Conservation (phyloP, 2,888 invertebrate species). For the Autographa gamma region DNA sequence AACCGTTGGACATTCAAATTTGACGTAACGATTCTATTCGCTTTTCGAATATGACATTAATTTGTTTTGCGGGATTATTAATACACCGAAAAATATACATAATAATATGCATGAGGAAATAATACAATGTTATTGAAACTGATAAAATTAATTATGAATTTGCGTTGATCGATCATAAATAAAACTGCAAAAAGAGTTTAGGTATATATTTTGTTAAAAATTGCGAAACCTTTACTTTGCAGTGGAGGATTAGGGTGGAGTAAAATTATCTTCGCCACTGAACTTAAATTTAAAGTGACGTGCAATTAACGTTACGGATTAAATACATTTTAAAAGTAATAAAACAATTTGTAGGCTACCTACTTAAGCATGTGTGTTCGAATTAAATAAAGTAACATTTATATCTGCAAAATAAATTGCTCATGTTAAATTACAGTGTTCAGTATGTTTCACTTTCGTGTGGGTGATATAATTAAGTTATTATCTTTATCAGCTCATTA, state of each 20-base stretch:
- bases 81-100: neutral
- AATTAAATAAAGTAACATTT: neutral
- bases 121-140: neutral
- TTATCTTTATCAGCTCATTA: constrained; percentile 38
- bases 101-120: neutral
- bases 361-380: neutral
- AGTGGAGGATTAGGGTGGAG: neutral
- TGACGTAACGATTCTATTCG: constrained; percentile 48
- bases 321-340: neutral
- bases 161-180: neutral
- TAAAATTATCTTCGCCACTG: neutral
- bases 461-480: constrained; percentile 41
- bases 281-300: neutral
- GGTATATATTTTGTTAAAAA: neutral
- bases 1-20: constrained; percentile 69
- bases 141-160: neutral
- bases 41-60: constrained; percentile 19
- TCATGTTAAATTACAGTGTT: neutral
- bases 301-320: neutral
- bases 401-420: neutral
- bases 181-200: neutral
- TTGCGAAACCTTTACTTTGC: neutral
- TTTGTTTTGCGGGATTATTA: neutral
- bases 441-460: constrained; percentile 32
- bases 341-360: neutral